A percentile compares a stretch with the other conserved stretches of the same genome.
Evolutionary conservation across 2,888 invertebrate genomes (phyloP).

Genomic region (Scaeva pyrastri): DNA sequence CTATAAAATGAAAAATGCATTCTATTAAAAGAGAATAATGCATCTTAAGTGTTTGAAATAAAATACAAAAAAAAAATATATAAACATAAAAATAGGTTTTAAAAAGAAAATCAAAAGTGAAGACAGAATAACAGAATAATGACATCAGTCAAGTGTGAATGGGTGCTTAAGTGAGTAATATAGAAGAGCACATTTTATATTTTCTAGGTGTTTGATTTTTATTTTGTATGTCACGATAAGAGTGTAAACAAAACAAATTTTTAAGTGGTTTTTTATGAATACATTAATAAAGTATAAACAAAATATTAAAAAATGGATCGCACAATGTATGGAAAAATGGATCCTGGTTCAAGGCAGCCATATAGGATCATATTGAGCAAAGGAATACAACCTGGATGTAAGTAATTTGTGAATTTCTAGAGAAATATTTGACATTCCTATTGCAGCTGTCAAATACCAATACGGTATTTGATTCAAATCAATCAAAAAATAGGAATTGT

Average conservation of each 20-base stretch:
- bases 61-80: background rate
- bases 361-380: slow-evolving; percentile 93
- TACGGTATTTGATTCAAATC: too few species aligned
- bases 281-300: slow-evolving; percentile 22
- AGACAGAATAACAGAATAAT: slow-evolving; percentile 1
- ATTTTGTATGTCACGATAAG: slow-evolving; percentile 13
- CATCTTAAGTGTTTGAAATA: slow-evolving; percentile 6
- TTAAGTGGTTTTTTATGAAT: slow-evolving; percentile 3
- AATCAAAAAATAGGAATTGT: too few species aligned
- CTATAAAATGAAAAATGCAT: background rate
- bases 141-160: slow-evolving; percentile 27
- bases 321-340: slow-evolving; percentile 95
- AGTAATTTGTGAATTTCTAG: slow-evolving; percentile 84
- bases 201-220: background rate
- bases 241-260: slow-evolving; percentile 10
- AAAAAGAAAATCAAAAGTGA: background rate
- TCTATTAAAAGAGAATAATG: slow-evolving; percentile 2
- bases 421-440: background rate
- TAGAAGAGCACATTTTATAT: slow-evolving; percentile 4
- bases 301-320: slow-evolving; percentile 88
- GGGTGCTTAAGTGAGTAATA: slow-evolving; percentile 12
- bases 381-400: slow-evolving; percentile 94
- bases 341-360: slow-evolving; percentile 93
- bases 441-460: too few species aligned
- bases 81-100: background rate